These are phyloP conservation scores for Corythaeola cristata DNA, from an alignment of 2,113 vertebrate species.

Conservation along the genomic window DNA sequence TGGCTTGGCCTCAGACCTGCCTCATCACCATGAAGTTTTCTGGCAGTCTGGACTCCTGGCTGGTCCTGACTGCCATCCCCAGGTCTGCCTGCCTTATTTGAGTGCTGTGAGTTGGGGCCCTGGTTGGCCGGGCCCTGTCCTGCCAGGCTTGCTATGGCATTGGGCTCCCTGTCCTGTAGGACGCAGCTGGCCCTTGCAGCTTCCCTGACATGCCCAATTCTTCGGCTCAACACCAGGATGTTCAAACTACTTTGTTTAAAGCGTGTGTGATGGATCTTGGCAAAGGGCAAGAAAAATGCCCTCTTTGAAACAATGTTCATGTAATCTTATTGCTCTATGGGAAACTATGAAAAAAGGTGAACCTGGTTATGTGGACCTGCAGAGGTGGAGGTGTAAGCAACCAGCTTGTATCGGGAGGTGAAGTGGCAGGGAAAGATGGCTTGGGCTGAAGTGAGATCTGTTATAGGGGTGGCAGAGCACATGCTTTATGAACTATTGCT, in stretches of 20 bases:
- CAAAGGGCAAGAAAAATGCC: not conserved
- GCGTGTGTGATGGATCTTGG: not conserved
- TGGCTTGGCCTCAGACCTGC: too few species aligned
- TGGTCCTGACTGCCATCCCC: too few species aligned
- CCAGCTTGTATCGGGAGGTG: too few species aligned
- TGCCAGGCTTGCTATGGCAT: not conserved
- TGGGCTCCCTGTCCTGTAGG: not conserved
- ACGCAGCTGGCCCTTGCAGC: not conserved
- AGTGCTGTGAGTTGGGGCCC: not conserved
- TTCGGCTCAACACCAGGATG: not conserved
- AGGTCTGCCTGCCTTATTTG: not conserved
- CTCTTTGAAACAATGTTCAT: not conserved
- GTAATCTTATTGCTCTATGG: too few species aligned
- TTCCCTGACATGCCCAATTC: not conserved
- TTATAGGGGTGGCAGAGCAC: too few species aligned
- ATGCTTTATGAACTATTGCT: too few species aligned
- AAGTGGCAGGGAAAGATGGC: too few species aligned
- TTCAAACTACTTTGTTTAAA: not conserved
- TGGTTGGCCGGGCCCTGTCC: not conserved
- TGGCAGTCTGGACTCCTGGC: not conserved
- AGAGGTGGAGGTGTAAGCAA: too few species aligned
- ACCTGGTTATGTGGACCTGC: too few species aligned
- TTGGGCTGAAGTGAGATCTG: too few species aligned
- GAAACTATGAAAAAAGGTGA: too few species aligned
- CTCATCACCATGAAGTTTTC: too few species aligned